A percentile compares a stretch with the other conserved stretches of the same genome.
These are phyloP conservation scores for Cerastis rubricosa DNA, from an alignment of 2,888 invertebrate species.

Conservation along the genomic window DNA sequence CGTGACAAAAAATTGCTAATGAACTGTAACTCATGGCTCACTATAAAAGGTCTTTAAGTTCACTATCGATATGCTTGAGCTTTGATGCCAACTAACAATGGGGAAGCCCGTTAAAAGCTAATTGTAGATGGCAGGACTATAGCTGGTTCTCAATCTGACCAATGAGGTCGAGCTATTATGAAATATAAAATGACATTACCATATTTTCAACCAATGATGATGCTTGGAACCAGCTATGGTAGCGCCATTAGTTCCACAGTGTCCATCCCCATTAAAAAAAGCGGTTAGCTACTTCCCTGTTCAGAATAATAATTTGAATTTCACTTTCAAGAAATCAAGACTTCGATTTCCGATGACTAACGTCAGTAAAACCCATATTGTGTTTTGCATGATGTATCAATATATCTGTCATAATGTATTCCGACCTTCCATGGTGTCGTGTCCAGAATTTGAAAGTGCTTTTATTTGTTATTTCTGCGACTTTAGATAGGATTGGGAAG, in stretches of 20 bases:
- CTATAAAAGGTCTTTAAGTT: neutral
- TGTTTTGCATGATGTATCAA: slow-evolving; percentile 38
- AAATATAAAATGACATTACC: no score
- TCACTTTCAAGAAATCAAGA: slow-evolving; percentile 21
- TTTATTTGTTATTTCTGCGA: slow-evolving; percentile 25
- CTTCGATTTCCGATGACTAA: slow-evolving; percentile 33
- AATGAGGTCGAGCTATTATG: no score
- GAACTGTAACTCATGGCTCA: neutral
- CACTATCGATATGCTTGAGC: neutral
- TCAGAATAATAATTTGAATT: slow-evolving; percentile 37
- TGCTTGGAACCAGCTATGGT: no score
- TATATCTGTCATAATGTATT: slow-evolving; percentile 45
- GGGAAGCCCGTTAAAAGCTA: no score
- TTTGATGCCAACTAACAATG: neutral
- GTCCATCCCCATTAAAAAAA: no score
- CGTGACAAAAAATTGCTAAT: neutral
- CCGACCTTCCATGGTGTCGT: slow-evolving; percentile 30
- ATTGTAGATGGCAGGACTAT: no score
- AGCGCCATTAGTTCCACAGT: no score
- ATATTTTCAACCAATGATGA: no score
- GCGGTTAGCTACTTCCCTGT: neutral
- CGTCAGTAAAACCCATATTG: slow-evolving; percentile 42
- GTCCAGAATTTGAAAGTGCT: slow-evolving; percentile 34
- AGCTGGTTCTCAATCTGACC: no score
- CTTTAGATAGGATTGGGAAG: slow-evolving; percentile 23